Evolutionary conservation across 35 echinoderm and acorn worm species (phyloP), one percentile per base, ranked within the genome.

Genomic region (Ptychodera flava): DNA sequence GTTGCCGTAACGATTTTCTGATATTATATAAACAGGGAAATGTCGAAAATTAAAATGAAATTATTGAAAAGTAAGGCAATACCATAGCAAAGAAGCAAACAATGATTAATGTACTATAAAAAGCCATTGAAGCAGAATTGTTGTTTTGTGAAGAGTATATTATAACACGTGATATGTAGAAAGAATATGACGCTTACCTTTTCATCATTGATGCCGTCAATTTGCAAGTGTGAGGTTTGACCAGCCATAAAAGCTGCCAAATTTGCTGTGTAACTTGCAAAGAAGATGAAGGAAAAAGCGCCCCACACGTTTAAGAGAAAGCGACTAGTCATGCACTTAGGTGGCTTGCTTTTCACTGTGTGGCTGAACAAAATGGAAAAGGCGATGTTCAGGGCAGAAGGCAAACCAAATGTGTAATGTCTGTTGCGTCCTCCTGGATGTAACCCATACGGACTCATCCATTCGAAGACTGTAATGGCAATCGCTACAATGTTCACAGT

Each of bases 311-410:
- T 91, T 22, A 91, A 76, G 53, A 91, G 38, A 85, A 86, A 86
- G 34, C 89, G 35, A 31, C 89, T 91, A 2, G 89, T 91, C 89
- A 91, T 91, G 36, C 89, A 91, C 64, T 91, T 91, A 16, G 89
- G 89, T 29, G 89, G 89, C 33, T 91, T 91, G 16, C 83, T 91
- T 80, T 82, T 81, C 33, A 91, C 81, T 6, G 89, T 91, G 35
- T 91, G 85, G 29, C 84, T 86, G 80, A 91, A 91, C 31, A 91
- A 81, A 30, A 91, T 91, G 34, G 89, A 83, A n/a, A 86, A 91
- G 27, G 89, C 85, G 84, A 86, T 91, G 22, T 85, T 91, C 30
- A 91, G 84, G 32, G 89, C 89, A 78, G 89, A 91, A 16, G 89
- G 89, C 31, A 91, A 91, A 78, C 89, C 85, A 38, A 91, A 91